A percentile compares a stretch with the other conserved stretches of the same genome.
phyloP scores from a whole-genome alignment of 2,113 vertebrate genomes.

The Oreochromis aureus region DNA sequence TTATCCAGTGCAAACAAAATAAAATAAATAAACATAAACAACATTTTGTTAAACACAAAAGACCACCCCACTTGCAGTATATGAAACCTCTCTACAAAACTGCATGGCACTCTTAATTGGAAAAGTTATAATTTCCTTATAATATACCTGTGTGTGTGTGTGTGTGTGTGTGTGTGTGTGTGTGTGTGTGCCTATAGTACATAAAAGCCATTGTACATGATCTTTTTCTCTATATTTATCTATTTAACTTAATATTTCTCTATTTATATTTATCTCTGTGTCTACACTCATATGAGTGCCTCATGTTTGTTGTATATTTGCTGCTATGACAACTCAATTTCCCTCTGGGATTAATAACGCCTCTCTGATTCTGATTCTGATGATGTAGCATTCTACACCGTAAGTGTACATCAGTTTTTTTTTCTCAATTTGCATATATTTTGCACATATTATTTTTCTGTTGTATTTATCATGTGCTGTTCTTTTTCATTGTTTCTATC shows the following conservation, averaged over 20 bases:
- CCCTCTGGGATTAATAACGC: neutral
- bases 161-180: too few relatives aligned
- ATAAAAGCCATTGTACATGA: neutral
- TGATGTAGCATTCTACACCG: fast-evolving
- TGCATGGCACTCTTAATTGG: neutral
- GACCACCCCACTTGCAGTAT: neutral
- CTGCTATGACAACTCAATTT: neutral
- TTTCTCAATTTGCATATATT: neutral
- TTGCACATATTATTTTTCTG: neutral
- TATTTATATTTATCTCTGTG: neutral
- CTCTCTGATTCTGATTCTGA: neutral
- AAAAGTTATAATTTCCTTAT: neutral
- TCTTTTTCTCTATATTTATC: neutral
- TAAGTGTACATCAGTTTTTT: neutral
- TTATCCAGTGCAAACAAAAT: neutral
- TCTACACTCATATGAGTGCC: neutral
- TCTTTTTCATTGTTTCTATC: neutral
- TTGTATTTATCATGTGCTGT: neutral
- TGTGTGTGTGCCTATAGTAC: neutral
- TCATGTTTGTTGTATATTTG: neutral
- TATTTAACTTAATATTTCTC: neutral
- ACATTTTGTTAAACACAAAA: neutral
- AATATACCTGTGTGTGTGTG: neutral
- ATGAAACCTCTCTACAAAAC: neutral
- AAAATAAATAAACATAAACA: fast-evolving